Evolutionary conservation across 1,140 invertebrate species (phyloP).

Genomic region (Drosophila leontia): DNA sequence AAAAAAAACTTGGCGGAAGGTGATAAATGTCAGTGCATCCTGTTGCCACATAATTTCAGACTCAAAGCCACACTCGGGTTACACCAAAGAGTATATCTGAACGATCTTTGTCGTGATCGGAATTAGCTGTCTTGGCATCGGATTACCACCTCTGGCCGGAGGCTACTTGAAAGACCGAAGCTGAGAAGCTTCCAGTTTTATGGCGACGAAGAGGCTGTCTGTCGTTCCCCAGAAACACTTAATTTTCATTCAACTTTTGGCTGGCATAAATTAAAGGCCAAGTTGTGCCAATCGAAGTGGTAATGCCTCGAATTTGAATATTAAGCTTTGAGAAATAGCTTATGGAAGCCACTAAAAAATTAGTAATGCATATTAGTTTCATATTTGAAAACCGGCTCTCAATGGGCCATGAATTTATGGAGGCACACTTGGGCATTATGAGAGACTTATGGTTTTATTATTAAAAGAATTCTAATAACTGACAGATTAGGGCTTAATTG

Average conservation of each 20-base stretch:
- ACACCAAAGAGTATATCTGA: background rate
- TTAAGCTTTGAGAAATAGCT: no score
- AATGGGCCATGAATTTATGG: conserved; percentile 9
- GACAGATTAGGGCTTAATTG: conserved; percentile 2
- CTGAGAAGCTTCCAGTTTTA: conserved; percentile 7
- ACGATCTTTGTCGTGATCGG: background rate
- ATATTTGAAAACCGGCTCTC: background rate
- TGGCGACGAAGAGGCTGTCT: background rate
- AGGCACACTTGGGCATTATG: background rate
- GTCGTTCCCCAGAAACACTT: background rate
- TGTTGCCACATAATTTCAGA: conserved; percentile 73
- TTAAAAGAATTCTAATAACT: background rate
- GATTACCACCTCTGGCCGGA: conserved; percentile 1
- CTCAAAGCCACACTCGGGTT: background rate
- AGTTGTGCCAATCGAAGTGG: conserved; percentile 2
- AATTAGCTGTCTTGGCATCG: conserved; percentile 2
- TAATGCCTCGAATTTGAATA: conserved; percentile 23
- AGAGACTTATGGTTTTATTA: background rate
- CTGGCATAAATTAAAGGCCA: conserved; percentile 8
- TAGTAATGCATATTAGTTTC: conserved; percentile 16
- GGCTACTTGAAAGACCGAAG: background rate
- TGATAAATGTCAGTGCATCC: conserved; percentile 78
- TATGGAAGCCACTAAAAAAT: conserved; percentile 1
- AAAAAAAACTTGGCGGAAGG: conserved; percentile 50
- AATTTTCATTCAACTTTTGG: conserved; percentile 1